Base-by-base conservation (phyloP, 2,797 vertebrate genomes). In the Chloroceryle amazona region DNA sequence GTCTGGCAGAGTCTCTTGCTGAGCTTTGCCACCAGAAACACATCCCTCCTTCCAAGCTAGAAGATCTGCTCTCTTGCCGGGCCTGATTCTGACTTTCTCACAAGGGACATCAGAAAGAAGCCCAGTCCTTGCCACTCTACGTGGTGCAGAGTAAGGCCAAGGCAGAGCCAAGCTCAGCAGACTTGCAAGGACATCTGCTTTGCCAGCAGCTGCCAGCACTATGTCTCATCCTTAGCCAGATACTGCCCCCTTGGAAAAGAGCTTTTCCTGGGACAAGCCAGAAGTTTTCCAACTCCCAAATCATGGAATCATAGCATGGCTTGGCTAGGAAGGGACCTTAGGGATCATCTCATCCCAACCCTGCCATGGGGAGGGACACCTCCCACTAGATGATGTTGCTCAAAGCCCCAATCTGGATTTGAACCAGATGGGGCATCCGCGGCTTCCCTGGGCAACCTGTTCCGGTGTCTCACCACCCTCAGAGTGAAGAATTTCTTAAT, bases 101-200 rank as follows among this genome's bases (percentile, higher is more conserved):
- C 11, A 2, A 3, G 33, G 37, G 37, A 31, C 33, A 11, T 1
- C 41, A 39, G 35, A 4, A 37, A 18, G 1, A 4, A 55, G 39
- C 49, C 47, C 20, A 1, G 42, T 4, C n/a, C 66, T 20, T 1
- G 2, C 17, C 66, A 12, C 26, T 11, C 44, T 29, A 4, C 1
- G 0, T 1, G 39, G 2, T 4, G 29, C 5, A 15, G 44, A 21
- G 79, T 23, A 29, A 62, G 71, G 35, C 22, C 76, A 13, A 33
- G 15, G 65, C 81, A 73, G 73, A 37, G 60, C 46, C 68, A 4
- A 58, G 26, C 44, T 67, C 54, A 29, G 39, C 10, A 13, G 55
- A 3, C 72, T 35, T 6, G 3, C 16, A 61, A 58, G 54, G 70
- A n/a, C 2, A 5, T 44, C 35, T 11, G n/a, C 37, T 23, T 51